phyloP scores from a whole-genome alignment of 2,797 vertebrate species.

The Lacerta agilis region DNA sequence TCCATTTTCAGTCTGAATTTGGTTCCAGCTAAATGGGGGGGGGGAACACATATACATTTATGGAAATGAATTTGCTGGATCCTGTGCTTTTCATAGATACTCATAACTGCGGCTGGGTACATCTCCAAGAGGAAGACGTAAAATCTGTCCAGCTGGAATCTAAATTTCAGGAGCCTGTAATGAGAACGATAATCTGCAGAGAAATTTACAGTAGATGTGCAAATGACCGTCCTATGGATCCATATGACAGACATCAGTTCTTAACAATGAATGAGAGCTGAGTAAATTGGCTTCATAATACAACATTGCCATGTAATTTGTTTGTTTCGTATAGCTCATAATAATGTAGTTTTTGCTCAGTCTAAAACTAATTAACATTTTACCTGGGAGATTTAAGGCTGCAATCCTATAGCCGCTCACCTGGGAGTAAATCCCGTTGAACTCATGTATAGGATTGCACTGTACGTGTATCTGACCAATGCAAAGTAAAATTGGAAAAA shows the following conservation, averaged over 20 bases:
- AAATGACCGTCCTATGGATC: neutral
- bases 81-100: neutral
- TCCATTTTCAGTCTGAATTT: neutral
- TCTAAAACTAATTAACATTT: neutral
- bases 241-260: neutral
- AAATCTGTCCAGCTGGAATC: neutral
- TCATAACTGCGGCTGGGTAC: neutral
- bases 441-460: too few species aligned
- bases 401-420: too few species aligned
- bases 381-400: neutral
- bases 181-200: neutral
- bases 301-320: neutral
- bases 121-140: neutral
- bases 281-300: neutral
- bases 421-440: too few species aligned
- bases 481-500: neutral
- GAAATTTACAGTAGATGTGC: neutral
- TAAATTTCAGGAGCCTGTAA: neutral
- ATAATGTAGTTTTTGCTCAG: rapidly evolving
- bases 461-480: neutral
- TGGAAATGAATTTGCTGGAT: neutral
- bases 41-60: neutral
- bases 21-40: neutral
- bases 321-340: neutral
- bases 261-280: neutral